A percentile compares a stretch with the other conserved stretches of the same genome.
These are phyloP conservation scores for Callorhinus ursinus DNA, from an alignment of 2,113 vertebrate species.

Conservation along the genomic window DNA sequence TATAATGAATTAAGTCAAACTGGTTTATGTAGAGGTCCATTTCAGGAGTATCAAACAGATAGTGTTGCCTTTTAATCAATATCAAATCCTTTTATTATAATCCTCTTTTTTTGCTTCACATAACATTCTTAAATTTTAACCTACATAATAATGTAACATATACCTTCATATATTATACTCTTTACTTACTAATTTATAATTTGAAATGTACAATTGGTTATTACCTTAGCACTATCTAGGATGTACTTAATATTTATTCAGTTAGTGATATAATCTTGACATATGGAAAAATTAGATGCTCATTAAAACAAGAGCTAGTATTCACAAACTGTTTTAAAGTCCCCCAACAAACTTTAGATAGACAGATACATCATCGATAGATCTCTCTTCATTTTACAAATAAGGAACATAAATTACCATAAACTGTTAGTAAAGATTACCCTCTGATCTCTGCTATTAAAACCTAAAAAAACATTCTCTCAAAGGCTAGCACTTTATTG, in stretches of 20 bases:
- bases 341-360: not conserved
- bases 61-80: not conserved
- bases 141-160: not conserved
- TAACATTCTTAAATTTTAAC: not conserved
- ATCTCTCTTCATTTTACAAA: not conserved
- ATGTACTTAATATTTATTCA: not conserved
- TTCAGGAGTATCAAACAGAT: not conserved
- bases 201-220: not conserved
- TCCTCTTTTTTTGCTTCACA: not conserved
- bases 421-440: not conserved
- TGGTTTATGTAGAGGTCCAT: not conserved
- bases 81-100: not conserved
- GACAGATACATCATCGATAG: not conserved
- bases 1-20: not conserved
- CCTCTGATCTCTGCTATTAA: not conserved
- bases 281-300: not conserved
- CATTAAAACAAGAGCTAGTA: not conserved
- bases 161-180: not conserved
- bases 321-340: not conserved
- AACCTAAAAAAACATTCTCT: not conserved
- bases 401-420: not conserved
- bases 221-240: not conserved
- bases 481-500: not conserved
- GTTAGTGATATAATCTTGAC: not conserved
- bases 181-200: not conserved